Base-by-base conservation (phyloP, 2,888 invertebrate genomes). In the Diloba caeruleocephala region DNA sequence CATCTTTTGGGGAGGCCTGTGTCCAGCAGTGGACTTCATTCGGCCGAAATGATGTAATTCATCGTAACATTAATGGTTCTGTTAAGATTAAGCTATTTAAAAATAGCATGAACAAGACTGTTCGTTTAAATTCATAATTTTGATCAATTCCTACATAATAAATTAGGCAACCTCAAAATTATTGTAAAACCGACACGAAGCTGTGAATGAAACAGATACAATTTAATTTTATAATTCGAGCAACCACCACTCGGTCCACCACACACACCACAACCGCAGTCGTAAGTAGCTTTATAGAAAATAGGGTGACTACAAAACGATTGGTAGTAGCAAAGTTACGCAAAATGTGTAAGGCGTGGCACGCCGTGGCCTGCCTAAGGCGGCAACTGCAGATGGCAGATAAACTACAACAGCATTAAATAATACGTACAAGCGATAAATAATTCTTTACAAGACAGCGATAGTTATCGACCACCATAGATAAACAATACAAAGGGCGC, bases 311-410 rank as follows among this genome's bases (percentile, higher is more conserved):
- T 71, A 55, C 60, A 58, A 74, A 71, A 71, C 63, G 41, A 29
- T 53, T 60, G 42, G 55, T 54, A 25, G 38, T 13, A 59, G 49
- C 32, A 31, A 52, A 61, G 57, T 62, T 66, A 66, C 60, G 54
- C 50, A 46, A 53, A 55, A 36, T 15, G 1, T 45, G 23, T 23
- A 49, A 48, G 71, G 71, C 38, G 71, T 74, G 71, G 74, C 53
- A 43, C 31, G 55, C 53, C 38, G 45, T 39, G 44, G 29, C 49
- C n/a, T n/a, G n/a, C n/a, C n/a, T 42, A 51, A 29, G 26, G 43
- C 57, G 38, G 45, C 59, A 43, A 44, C 44, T 60, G 51, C 56
- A 67, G 74, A 71, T 74, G 71, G 60, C 53, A 55, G 74, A 71
- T 71, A 74, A 74, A 74, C 55, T 49, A 54, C 44, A 48, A 52